Evolutionary conservation across 2,888 invertebrate genomes (phyloP), one percentile per base, ranked within the genome.

Genomic region (Euphydryas editha): DNA sequence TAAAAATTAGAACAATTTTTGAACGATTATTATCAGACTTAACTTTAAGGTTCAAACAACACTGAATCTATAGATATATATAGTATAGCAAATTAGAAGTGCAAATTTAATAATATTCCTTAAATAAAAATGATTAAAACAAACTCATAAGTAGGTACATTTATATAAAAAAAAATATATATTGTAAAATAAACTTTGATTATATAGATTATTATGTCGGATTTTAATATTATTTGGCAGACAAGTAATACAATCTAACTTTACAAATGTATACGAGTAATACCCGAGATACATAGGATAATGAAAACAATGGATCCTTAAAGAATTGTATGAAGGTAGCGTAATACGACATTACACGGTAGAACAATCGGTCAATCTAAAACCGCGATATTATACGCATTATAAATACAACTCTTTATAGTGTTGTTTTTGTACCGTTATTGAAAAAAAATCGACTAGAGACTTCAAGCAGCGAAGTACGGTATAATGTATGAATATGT

Each of bases 251-350:
- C 47, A n/a, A 47, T 47, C 5, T 18, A 47, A 18, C 18, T 47
- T 10, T 20, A 47, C 17, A 20, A 13, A 47, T 47, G 10, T 47
- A 47, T 47, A n/a, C n/a, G n/a, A n/a, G n/a, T n/a, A 11, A 8
- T 47, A 47, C n/a, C 18, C 15, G 15, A 59, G 56, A n/a, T 46
- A 60, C 24, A 44, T 51, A 63, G 57, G 67, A 66, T 63, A 60
- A 57, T 60, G 67, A 57, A 58, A 67, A 67, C 69, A 67, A 69
- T 69, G 36, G 62, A 62, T 21, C 62, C 55, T 60, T 56, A 47
- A 63, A 66, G 68, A 54, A 54, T 69, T 62, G 58, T 64, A 62
- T 55, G 63, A 63, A 67, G 59, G 46, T 71, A 66, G 63, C 69
- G 69, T 63, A 64, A 65, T 62, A 64, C 55, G 60, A 58, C 59